A percentile compares a stretch with the other conserved stretches of the same genome.
These are phyloP conservation scores for Panopea generosa DNA, from an alignment of 2,888 invertebrate species.

Conservation along the genomic window DNA sequence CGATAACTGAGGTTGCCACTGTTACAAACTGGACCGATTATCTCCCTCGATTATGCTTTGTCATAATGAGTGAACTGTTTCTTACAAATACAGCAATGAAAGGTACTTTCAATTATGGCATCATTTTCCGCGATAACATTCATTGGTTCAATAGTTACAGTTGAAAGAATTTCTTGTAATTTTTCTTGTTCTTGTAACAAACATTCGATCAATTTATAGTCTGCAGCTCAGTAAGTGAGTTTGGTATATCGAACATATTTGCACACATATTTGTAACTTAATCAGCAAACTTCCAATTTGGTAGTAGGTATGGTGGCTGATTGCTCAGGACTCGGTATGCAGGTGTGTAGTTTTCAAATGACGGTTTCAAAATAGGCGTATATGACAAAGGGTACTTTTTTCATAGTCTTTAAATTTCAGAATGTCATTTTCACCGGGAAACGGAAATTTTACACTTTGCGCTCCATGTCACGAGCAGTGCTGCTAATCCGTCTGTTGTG, in stretches of 20 bases:
- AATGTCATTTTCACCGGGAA: slow-evolving; percentile 17
- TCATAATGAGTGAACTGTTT: slow-evolving; percentile 29
- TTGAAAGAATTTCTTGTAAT: slow-evolving; percentile 30
- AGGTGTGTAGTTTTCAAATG: slow-evolving; percentile 35
- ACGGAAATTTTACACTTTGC: slow-evolving; percentile 36
- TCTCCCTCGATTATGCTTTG: slow-evolving; percentile 22
- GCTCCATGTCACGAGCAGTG: slow-evolving; percentile 32
- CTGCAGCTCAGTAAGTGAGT: slow-evolving; percentile 38
- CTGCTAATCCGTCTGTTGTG: slow-evolving; percentile 31
- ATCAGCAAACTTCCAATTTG: slow-evolving; percentile 43
- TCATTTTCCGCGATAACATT: slow-evolving; percentile 18
- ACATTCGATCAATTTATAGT: slow-evolving; percentile 43
- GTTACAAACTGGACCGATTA: slow-evolving; percentile 46
- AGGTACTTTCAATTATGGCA: slow-evolving; percentile 18
- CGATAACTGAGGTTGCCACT: slow-evolving; percentile 30
- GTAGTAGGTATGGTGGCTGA: slow-evolving; percentile 27
- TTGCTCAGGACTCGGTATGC: slow-evolving; percentile 26
- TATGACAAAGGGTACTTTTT: slow-evolving; percentile 49
- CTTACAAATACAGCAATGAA: slow-evolving; percentile 33
- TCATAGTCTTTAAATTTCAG: slow-evolving; percentile 44
- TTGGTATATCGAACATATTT: slow-evolving; percentile 33
- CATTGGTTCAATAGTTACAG: slow-evolving; percentile 38
- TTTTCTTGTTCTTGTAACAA: slow-evolving; percentile 41
- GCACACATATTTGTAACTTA: slow-evolving; percentile 41
- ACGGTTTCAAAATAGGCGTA: slow-evolving; percentile 53